Base-by-base conservation (phyloP, 64 coral and sea anemone genomes). In the Exaiptasia diaphana region DNA sequence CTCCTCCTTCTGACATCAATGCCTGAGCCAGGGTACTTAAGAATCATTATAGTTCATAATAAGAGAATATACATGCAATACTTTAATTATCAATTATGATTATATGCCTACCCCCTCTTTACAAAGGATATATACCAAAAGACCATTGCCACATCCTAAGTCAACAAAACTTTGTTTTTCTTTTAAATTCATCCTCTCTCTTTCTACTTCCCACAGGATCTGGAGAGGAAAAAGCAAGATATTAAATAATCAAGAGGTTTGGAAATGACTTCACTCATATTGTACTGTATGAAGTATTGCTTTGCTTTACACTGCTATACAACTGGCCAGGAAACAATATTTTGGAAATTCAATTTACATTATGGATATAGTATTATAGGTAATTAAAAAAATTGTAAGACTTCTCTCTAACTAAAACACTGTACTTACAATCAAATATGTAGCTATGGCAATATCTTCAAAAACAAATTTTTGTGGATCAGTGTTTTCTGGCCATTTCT, bases 401-500 rank as follows among this genome's bases (percentile, higher is more conserved):
- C n/a, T n/a, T n/a, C n/a, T n/a, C n/a, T n/a, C n/a, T n/a, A n/a
- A n/a, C n/a, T 41, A 73, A 45, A n/a, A 38, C 33, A 40, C 5
- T 2, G 11, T 18, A 73, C 85, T 88, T 77, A 99, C 95, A 79
- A 99, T 39, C 54, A 99, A 59, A 64, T 99, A 99, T 35, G 95
- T 38, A 74, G 95, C 95, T 72, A 99, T 99, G 22, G 95, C 89
- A 85, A 99, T 88, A 80, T 99, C 95, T 85, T 99, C 95, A 69
- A 92, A 99, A 14, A 99, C 95, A 99, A 93, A 99, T 36, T 99
- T 99, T 40, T 92, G 89, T 4, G 95, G 95, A 71, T 99, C 95
- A 43, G 95, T 99, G 15, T 79, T 73, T 62, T 99, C 95, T 23
- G 95, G 95, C 95, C 95, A 99, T 32, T 85, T 85, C 95, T 99